These are phyloP conservation scores for Salarias fasciatus DNA, from an alignment of 2,797 vertebrate species.

Conservation along the genomic window DNA sequence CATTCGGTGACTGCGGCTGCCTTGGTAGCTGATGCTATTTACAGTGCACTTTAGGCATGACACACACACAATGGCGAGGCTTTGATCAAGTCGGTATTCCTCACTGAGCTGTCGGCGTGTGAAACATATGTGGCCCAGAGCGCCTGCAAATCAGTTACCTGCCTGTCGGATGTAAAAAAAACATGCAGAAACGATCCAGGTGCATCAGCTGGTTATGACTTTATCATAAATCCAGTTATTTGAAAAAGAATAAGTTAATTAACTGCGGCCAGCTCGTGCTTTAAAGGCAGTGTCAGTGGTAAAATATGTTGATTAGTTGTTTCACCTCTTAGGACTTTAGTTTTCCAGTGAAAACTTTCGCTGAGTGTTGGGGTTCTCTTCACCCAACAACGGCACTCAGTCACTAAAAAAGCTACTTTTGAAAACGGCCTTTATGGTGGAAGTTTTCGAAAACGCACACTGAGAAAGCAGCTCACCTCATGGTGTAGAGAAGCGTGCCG, in stretches of 20 bases:
- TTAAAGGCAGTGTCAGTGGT: no score
- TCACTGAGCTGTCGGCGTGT: conserved; percentile 16
- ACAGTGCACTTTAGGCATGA: conserved; percentile 13
- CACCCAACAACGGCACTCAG: no score
- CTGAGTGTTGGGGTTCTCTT: no score
- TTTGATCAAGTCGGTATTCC: conserved; percentile 35
- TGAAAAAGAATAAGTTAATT: not conserved
- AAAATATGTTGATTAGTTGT: no score
- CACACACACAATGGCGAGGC: conserved; percentile 7
- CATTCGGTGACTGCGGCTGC: conserved; percentile 10
- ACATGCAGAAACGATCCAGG: conserved; percentile 44
- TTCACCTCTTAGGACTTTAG: no score
- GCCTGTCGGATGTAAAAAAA: conserved; percentile 32
- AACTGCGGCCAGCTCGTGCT: not conserved
- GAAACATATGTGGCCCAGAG: conserved; percentile 26
- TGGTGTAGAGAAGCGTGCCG: conserved; percentile 96
- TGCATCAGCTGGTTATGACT: conserved; percentile 44
- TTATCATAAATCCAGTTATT: conserved; percentile 6
- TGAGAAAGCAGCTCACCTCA: conserved; percentile 96
- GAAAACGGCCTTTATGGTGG: no score
- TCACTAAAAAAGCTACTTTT: no score
- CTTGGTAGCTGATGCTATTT: conserved; percentile 15
- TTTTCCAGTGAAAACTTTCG: no score
- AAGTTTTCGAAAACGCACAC: no score
- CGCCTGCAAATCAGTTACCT: conserved; percentile 47